Evolutionary conservation across 2,113 vertebrate species (phyloP), one percentile per base, ranked within the genome.

Genomic region (Thinocorus orbignyianus): DNA sequence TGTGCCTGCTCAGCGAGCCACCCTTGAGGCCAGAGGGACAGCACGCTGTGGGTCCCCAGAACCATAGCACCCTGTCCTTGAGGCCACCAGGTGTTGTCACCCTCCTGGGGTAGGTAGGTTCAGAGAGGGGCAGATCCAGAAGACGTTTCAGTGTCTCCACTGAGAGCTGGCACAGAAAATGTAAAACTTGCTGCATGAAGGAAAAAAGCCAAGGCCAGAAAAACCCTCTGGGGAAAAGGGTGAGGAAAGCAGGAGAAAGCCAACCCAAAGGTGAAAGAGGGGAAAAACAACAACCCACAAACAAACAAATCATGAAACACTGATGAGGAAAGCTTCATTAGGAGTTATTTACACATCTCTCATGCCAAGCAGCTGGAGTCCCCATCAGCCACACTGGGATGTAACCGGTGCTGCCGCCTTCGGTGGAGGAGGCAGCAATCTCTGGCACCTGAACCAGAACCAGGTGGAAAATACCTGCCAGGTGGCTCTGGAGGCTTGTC

Each of bases 281-380:
- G 5, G 9, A 26, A 2, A 9, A 44, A 46, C 52, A 22, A 12
- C 23, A 6, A 6, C 17, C 1, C 14, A n/a, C 11, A 58, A 33
- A 33, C 31, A 2, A 52, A 16, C 17, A 2, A 52, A 16, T 11
- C 7, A 3, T 0, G 1, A 76, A 17, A 11, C 0, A 0, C 14
- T 31, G 39, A 7, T 15, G 57, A 42, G 60, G 57, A 79, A 61
- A 49, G 55, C 20, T n/a, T 79, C n/a, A 3, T 48, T 26, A 42
- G 61, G 90, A 74, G 52, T 79, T 74, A 79, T 42, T 79, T 52
- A 52, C 49, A n/a, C 55, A 28, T 44, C 83, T 31, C 35, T 31
- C 31, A n/a, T 3, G 28, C 37, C 52, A 35, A 69, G 86, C 77
- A 26, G 13, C 66, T 25, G 71, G 86, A 86, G 86, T 4, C 18